These are phyloP conservation scores for Heteromurus nitidus DNA, from an alignment of 2,888 invertebrate genomes.

Conservation along the genomic window DNA sequence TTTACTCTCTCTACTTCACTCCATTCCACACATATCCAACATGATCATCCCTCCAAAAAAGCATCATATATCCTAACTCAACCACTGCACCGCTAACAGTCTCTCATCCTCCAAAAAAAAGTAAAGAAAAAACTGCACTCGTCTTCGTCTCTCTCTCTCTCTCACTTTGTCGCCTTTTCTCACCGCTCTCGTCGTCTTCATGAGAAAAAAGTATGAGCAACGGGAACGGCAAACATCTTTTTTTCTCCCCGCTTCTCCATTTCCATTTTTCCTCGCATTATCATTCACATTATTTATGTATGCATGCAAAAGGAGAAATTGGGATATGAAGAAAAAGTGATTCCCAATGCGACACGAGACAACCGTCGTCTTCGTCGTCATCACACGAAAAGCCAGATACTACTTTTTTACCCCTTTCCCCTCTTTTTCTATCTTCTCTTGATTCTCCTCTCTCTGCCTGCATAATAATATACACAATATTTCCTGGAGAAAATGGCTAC, in stretches of 20 bases:
- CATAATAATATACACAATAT: neutral
- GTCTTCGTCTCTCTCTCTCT: no score
- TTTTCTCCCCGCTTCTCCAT: neutral
- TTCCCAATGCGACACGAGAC: slow-evolving; percentile 42
- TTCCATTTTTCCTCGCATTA: neutral
- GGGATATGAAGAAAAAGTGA: slow-evolving; percentile 1
- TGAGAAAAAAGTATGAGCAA: neutral
- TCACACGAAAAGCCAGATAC: no score
- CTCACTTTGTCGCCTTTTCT: no score
- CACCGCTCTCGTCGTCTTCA: neutral
- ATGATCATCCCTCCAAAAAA: no score
- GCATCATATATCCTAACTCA: no score
- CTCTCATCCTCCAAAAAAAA: no score
- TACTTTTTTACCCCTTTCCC: no score
- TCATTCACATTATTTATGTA: slow-evolving; percentile 1
- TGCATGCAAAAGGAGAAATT: neutral
- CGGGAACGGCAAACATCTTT: neutral
- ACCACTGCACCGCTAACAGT: no score
- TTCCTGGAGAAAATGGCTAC: neutral
- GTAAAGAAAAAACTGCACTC: no score
- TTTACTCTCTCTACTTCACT: no score
- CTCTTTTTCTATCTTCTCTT: neutral
- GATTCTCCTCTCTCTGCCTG: neutral
- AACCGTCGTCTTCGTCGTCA: neutral
- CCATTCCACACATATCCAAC: no score